Base-by-base conservation (phyloP, 2,888 invertebrate species). In the Chymomyza procnemis region DNA sequence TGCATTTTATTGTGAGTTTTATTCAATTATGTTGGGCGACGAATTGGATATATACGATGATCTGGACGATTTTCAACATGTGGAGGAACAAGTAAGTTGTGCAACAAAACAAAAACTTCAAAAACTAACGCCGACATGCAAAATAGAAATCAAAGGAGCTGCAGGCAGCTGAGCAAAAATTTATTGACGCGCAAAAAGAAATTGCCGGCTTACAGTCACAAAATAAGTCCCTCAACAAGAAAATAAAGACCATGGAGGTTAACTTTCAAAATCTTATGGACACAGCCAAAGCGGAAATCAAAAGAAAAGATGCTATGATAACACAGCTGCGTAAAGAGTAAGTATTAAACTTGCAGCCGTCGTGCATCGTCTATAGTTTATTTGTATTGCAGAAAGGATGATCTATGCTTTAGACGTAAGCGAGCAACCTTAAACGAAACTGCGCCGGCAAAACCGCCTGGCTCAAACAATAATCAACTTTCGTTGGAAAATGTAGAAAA, bases 261-360 rank as follows among this genome's bases (percentile, higher is more conserved):
- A 90, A 88, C 67, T 88, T 90, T 14, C 88, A 89, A 62, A 90
- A 85, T 71, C 74, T 90, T 6, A 69, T 90, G 3, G 84, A 88
- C 16, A 90, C 90, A 0, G 90, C 90, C 0, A 88, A 87, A 16
- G 71, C 85, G 1, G 90, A 90, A 71, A 77, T 90, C 5, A 88
- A 82, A 61, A 83, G 90, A 1, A 90, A 90, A 61, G 88, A 90
- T 66, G 67, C 73, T 3, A 72, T 85, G 69, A 89, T 90, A 34
- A 68, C 73, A 0, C 75, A 87, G 63, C 69, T 90, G 22, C 85
- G 89, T 4, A 89, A 80, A 64, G 90, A 90, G 90, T 90, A 80
- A 81, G 89, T 73, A n/a, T n/a, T 8, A 16, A 47, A 16, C 48
- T 34, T n/a, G 19, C 0, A 16, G 16, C 8, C 18, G 12, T 50